Percentiles rank a stretch among this genome's conserved stretches.
phyloP scores from a whole-genome alignment of 1,140 invertebrate species.

The Platyura marginata region DNA sequence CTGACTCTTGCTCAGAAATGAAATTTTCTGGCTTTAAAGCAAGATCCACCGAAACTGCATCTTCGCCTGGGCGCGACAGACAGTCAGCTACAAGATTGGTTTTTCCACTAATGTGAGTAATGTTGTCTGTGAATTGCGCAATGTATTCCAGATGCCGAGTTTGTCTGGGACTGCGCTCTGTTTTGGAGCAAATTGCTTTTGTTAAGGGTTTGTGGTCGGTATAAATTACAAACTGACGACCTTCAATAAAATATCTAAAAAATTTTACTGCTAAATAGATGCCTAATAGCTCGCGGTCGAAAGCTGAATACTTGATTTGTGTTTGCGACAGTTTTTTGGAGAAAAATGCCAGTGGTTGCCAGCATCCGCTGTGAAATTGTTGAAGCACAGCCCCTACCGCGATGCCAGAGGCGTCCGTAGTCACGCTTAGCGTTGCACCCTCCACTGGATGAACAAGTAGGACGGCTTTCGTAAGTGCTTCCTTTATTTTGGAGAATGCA shows the following conservation, averaged over 20 bases:
- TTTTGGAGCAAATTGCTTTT: slow-evolving; percentile 9
- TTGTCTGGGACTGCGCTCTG: slow-evolving; percentile 9
- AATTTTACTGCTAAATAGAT: slow-evolving; percentile 13
- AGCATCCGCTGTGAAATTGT: slow-evolving; percentile 6
- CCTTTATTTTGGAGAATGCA: slow-evolving; percentile 11
- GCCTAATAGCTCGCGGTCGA: slow-evolving; percentile 20
- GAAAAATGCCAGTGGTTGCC: slow-evolving; percentile 12
- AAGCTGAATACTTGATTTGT: slow-evolving; percentile 13
- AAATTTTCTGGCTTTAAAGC: no score
- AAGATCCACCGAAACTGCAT: no score
- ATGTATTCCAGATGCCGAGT: slow-evolving; percentile 13
- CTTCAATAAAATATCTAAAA: slow-evolving; percentile 18
- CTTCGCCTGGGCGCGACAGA: slow-evolving; percentile 6
- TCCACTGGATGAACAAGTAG: slow-evolving; percentile 2
- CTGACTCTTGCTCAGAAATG: background rate
- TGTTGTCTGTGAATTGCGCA: slow-evolving; percentile 11
- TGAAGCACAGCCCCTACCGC: slow-evolving; percentile 9
- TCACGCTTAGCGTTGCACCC: slow-evolving; percentile 1
- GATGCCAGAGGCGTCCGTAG: slow-evolving; percentile 6
- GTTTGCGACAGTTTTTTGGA: slow-evolving; percentile 8
- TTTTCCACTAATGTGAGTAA: slow-evolving; percentile 13
- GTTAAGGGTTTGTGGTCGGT: slow-evolving; percentile 26
- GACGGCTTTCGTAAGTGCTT: slow-evolving; percentile 7
- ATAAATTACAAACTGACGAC: slow-evolving; percentile 11
- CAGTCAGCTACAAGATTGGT: slow-evolving; percentile 11